Percentiles rank a stretch among this genome's conserved stretches.
Conservation (phyloP, 2,888 invertebrate species). For the Lasioglossum pauxillum region DNA sequence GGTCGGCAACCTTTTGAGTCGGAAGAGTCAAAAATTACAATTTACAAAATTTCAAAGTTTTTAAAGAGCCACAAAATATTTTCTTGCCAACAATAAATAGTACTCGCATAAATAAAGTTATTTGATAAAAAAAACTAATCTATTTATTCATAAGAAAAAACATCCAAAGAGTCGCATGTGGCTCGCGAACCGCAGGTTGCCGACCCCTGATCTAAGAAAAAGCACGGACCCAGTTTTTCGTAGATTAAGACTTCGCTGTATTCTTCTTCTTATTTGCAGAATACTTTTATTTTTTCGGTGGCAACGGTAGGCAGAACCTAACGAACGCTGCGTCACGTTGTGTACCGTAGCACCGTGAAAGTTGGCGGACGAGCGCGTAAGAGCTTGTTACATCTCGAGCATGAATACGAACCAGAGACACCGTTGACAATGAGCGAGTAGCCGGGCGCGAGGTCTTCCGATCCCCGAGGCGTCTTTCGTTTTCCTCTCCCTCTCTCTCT, state of each 20-base stretch:
- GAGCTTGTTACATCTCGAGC: slow-evolving; percentile 36
- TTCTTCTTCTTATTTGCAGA: not conserved
- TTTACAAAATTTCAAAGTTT: too few relatives aligned
- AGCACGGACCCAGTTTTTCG: too few relatives aligned
- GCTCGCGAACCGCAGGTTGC: too few relatives aligned
- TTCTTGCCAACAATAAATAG: too few relatives aligned
- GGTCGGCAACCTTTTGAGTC: too few relatives aligned
- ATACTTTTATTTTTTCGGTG: not conserved
- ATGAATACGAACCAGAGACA: slow-evolving; percentile 27
- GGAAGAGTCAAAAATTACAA: too few relatives aligned
- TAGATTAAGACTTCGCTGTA: not conserved
- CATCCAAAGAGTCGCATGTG: too few relatives aligned
- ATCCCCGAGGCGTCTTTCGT: not conserved
- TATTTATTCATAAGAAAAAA: too few relatives aligned
- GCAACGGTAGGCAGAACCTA: not conserved
- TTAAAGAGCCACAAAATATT: too few relatives aligned
- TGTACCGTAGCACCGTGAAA: slow-evolving; percentile 12
- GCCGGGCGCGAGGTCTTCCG: slow-evolving; percentile 1
- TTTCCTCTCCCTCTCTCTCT: not conserved
- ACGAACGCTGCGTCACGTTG: not conserved
- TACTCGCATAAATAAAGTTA: too few relatives aligned
- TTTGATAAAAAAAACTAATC: too few relatives aligned
- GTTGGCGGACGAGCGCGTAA: slow-evolving; percentile 1
- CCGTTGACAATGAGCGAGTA: slow-evolving; percentile 59
- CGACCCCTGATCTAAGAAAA: too few relatives aligned